Evolutionary conservation across 2,888 invertebrate genomes (phyloP), one percentile per base, ranked within the genome.

Genomic region (Sesamia inferens): DNA sequence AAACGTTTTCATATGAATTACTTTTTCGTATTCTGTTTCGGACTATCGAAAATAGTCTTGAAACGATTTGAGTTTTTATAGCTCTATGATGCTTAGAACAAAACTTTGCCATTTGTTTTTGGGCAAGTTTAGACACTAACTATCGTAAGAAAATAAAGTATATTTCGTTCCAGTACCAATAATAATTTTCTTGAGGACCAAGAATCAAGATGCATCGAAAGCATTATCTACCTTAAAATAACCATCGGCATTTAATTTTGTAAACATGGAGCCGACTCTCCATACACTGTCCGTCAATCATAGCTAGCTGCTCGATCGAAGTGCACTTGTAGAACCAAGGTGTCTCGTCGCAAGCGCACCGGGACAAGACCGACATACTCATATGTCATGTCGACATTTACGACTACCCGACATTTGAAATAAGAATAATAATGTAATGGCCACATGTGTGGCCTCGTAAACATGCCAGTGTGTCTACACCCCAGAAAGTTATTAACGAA

Each of bases 371-470:
- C 76, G 84, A 82, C 90, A 88, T 78, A 39, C 39, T 39, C 39
- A 7, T 39, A 90, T 89, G 90, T 93, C 93, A 92, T 86, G 85
- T 91, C 89, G 94, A 93, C 93, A 87, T 94, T 95, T 95, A 94
- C 91, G 94, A 94, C 88, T 81, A 85, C 79, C 87, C 87, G 89
- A 91, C 89, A 90, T 93, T 92, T 90, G 89, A 92, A 93, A 93
- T 92, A 91, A 92, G 91, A 93, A 92, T 87, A 91, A 89, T 86
- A 90, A 88, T 76, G 83, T 87, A 89, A 86, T 81, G 84, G 64
- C 91, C 72, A 83, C 90, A 91, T 93, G 95, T 94, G 95, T 94
- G 95, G 94, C 88, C 94, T 91, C 90, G 77, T 91, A 90, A 91
- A 90, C 78, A 80, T 85, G 84, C 83, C 85, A 85, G 74, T 78